phyloP scores from a whole-genome alignment of 23 tunicate species.

The Trididemnum clinides region DNA sequence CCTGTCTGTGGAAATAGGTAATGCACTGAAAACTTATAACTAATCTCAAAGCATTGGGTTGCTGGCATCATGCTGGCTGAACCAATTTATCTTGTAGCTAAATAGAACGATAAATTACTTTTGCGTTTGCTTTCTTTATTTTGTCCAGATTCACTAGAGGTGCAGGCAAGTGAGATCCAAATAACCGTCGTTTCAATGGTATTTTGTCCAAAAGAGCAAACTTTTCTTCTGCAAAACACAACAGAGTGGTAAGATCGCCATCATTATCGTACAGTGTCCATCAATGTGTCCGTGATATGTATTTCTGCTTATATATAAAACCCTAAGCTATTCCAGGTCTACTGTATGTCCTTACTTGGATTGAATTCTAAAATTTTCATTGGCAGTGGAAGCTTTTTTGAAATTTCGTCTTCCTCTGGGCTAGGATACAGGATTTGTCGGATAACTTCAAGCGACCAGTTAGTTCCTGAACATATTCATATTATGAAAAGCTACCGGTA shows the following conservation, averaged over 20 bases:
- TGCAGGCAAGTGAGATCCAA: slow-evolving; percentile 18
- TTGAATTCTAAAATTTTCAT: not conserved
- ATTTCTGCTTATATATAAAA: too few relatives aligned
- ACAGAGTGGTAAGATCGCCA: not conserved
- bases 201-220: not conserved
- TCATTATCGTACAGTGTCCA: too few relatives aligned
- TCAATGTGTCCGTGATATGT: too few relatives aligned
- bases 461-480: slow-evolving; percentile 33
- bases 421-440: slow-evolving; percentile 23
- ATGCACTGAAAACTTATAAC: too few relatives aligned
- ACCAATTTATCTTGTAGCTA: too few relatives aligned
- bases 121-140: slow-evolving; percentile 22
- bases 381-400: not conserved
- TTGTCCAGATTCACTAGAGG: slow-evolving; percentile 5
- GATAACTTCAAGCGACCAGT: slow-evolving; percentile 36
- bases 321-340: too few relatives aligned
- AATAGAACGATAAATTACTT: slow-evolving; percentile 1
- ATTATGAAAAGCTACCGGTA: not conserved
- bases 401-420: not conserved
- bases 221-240: slow-evolving; percentile 1
- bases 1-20: too few relatives aligned
- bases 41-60: too few relatives aligned
- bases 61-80: too few relatives aligned
- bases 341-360: not conserved
- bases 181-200: not conserved